A percentile compares a stretch with the other conserved stretches of the same genome.
phyloP scores from a whole-genome alignment of 1,140 invertebrate genomes.

The Oncopeltus fasciatus region DNA sequence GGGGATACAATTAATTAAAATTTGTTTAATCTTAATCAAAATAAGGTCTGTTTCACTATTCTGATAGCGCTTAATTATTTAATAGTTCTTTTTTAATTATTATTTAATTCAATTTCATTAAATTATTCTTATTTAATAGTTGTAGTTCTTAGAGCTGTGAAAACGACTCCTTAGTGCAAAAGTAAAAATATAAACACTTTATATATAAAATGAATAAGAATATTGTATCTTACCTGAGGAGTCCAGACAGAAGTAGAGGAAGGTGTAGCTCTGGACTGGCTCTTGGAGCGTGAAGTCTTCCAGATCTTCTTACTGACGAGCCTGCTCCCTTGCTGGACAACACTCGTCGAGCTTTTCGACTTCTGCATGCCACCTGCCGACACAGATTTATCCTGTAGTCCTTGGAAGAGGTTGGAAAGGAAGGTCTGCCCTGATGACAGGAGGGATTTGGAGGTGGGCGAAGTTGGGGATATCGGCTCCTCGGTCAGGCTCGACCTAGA shows the following conservation, averaged over 20 bases:
- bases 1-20: too few species aligned
- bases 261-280: constrained; percentile 46
- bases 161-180: too few species aligned
- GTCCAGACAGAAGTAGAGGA: constrained; percentile 45
- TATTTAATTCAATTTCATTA: too few species aligned
- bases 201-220: not conserved
- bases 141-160: too few species aligned
- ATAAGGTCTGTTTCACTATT: too few species aligned
- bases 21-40: too few species aligned
- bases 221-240: constrained; percentile 34
- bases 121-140: too few species aligned
- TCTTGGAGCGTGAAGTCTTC: constrained; percentile 56
- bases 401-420: constrained; percentile 47
- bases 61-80: too few species aligned
- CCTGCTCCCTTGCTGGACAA: constrained; percentile 54
- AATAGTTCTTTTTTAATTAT: too few species aligned
- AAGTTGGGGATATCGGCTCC: constrained; percentile 34
- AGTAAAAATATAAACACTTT: too few species aligned
- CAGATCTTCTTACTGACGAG: constrained; percentile 70
- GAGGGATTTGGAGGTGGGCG: constrained; percentile 30
- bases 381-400: constrained; percentile 27
- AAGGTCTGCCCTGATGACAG: constrained; percentile 41
- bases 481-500: constrained; percentile 32
- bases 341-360: constrained; percentile 69
- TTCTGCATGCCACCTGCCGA: constrained; percentile 53